Percentiles rank a stretch among this genome's conserved stretches.
Evolutionary conservation across 2,113 vertebrate species (phyloP).

Genomic region (Chionomys nivalis): DNA sequence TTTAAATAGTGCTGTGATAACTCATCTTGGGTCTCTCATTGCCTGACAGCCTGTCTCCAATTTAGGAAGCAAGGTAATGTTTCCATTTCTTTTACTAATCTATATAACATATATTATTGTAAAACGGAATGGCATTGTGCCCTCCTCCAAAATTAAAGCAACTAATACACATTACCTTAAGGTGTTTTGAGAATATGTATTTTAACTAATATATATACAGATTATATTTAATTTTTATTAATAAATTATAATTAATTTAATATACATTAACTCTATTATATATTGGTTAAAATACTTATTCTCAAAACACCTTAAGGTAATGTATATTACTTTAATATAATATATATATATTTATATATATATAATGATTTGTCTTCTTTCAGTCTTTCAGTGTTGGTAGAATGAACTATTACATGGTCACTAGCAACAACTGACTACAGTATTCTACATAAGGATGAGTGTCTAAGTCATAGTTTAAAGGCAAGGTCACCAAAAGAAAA

Average conservation of each 20-base stretch:
- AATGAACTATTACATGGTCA: background rate
- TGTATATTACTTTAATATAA: too few species aligned
- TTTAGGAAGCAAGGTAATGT: constrained; percentile 56
- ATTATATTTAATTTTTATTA: too few species aligned
- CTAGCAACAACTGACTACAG: background rate
- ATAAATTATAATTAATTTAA: too few species aligned
- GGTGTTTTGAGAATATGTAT: background rate
- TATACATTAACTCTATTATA: too few species aligned
- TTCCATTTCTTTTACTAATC: constrained; percentile 37
- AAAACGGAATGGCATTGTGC: background rate
- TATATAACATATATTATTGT: background rate
- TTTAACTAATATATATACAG: background rate
- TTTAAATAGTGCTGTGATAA: constrained; percentile 39
- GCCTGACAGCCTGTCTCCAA: background rate
- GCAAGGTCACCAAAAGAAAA: background rate
- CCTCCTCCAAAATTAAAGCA: background rate
- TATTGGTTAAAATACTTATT: too few species aligned
- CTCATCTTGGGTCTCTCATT: background rate
- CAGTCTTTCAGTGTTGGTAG: background rate
- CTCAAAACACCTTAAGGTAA: too few species aligned
- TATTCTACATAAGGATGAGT: background rate
- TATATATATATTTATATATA: too few species aligned
- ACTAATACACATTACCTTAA: background rate
- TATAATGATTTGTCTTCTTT: background rate
- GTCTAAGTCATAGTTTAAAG: background rate